Base-by-base conservation (phyloP, 2,797 vertebrate species). In the Fistularia tabacaria region DNA sequence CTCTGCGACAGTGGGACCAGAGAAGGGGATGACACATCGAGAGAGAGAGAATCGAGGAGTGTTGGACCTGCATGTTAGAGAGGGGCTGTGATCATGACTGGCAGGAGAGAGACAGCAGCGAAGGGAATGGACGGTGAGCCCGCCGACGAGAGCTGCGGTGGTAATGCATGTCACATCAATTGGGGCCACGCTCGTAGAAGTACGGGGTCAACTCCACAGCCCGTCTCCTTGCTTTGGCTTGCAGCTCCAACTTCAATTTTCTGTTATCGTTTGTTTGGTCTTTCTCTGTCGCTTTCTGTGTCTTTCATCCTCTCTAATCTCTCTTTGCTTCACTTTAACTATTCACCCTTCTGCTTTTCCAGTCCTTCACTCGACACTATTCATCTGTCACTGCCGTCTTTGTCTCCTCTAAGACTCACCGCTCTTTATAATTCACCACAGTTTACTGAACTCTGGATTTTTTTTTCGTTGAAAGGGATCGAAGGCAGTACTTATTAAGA, bases 91-190 rank as follows among this genome's bases (percentile, higher is more conserved):
- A 85, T 87, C 64, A 38, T 79, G 74, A 73, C 60, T 74, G 79
- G 69, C 79, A 76, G 79, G 46, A 14, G 46, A 66, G 79, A 67
- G 72, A 50, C 70, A 63, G 51, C 69, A 62, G 74, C 13, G 53
- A 76, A 51, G 57, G 54, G 59, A 66, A 47, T 49, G 59, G 59
- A 74, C 45, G 49, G 59, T 42, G 15, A 60, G 74, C 66, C 62
- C 62, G 51, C 56, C 77, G 66, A 82, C 73, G 51, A 73, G 76
- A 69, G 72, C 60, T 47, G 72, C 46, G 53, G 65, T 60, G 77
- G 68, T 78, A 86, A 90, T 77, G 76, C 72, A 39, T 77, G 90
- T 92, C 90, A 91, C 89, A 88, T 90, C 66, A 69, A 90, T 90
- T n/a, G 85, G 87, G 68, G 70, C 74, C 76, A 51, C 13, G 54